These are phyloP conservation scores for Netelia virgata DNA, from an alignment of 2,888 invertebrate genomes.

Conservation along the genomic window DNA sequence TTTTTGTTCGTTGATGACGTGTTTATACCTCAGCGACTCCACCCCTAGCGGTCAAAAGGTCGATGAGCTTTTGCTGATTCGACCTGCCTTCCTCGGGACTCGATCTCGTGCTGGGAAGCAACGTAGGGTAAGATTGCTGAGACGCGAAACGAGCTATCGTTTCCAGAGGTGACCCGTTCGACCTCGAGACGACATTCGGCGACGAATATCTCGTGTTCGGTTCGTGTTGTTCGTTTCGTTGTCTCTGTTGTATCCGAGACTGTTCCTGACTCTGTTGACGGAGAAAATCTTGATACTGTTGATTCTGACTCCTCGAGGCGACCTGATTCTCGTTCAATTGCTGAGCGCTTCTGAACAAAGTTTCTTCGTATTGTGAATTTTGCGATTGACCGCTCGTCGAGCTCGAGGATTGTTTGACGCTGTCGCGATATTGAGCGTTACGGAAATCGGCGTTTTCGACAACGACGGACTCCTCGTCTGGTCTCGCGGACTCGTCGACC, in stretches of 20 bases:
- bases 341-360: constrained; percentile 58
- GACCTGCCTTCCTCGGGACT: constrained; percentile 82
- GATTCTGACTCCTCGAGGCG: constrained; percentile 63
- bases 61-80: constrained; percentile 86
- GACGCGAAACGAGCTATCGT: constrained; percentile 74
- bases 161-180: constrained; percentile 74
- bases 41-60: constrained; percentile 85
- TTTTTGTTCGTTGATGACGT: constrained; percentile 27
- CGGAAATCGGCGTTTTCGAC: constrained; percentile 83
- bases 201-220: constrained; percentile 21
- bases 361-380: constrained; percentile 40
- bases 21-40: constrained; percentile 82
- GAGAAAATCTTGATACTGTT: constrained; percentile 61
- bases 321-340: constrained; percentile 61
- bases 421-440: constrained; percentile 65
- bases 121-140: constrained; percentile 75
- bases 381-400: constrained; percentile 16
- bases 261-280: constrained; percentile 58
- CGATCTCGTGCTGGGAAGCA: constrained; percentile 79
- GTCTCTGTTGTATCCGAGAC: constrained; percentile 70
- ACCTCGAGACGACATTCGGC: constrained; percentile 72
- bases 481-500: constrained; percentile 59
- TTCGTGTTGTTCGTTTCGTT: constrained; percentile 67
- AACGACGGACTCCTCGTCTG: constrained; percentile 79
- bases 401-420: constrained; percentile 23